Percentiles rank a stretch among this genome's conserved stretches.
Evolutionary conservation across 2,797 vertebrate species (phyloP).

Genomic region (Oryzias sinensis): DNA sequence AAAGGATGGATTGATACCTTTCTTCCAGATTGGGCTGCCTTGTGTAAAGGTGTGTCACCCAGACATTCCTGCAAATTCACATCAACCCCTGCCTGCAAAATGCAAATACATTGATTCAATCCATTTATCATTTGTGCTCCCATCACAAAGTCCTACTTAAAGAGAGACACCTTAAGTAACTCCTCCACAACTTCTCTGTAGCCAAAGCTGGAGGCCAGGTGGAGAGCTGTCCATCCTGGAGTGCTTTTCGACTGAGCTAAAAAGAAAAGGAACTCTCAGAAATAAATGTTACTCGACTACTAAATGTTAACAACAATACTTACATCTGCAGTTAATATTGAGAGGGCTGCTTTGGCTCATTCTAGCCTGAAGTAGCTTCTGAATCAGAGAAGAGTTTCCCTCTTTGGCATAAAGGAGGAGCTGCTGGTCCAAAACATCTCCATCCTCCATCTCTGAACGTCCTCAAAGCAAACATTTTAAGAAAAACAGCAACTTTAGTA

Average conservation of each 20-base stretch:
- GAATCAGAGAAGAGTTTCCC: constrained; percentile 76
- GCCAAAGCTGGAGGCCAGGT: constrained; percentile 88
- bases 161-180: constrained; percentile 77
- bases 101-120: neutral
- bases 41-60: constrained; percentile 90
- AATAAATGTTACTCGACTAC: neutral
- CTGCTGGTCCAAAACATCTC: constrained; percentile 73
- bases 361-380: constrained; percentile 73
- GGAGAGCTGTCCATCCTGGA: constrained; percentile 89
- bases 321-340: constrained; percentile 88
- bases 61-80: constrained; percentile 85
- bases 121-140: no score
- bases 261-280: neutral
- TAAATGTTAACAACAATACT: constrained; percentile 10
- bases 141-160: no score
- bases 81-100: constrained; percentile 84
- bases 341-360: constrained; percentile 61
- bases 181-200: constrained; percentile 84
- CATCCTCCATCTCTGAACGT: constrained; percentile 40
- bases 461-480: neutral
- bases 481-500: no score
- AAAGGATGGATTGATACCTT: constrained; percentile 74
- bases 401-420: constrained; percentile 83
- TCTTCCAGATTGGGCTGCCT: constrained; percentile 83
- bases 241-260: constrained; percentile 81